Percentiles rank a stretch among this genome's conserved stretches.
phyloP scores from a whole-genome alignment of 1,140 invertebrate species.

The Choristoneura fumiferana region DNA sequence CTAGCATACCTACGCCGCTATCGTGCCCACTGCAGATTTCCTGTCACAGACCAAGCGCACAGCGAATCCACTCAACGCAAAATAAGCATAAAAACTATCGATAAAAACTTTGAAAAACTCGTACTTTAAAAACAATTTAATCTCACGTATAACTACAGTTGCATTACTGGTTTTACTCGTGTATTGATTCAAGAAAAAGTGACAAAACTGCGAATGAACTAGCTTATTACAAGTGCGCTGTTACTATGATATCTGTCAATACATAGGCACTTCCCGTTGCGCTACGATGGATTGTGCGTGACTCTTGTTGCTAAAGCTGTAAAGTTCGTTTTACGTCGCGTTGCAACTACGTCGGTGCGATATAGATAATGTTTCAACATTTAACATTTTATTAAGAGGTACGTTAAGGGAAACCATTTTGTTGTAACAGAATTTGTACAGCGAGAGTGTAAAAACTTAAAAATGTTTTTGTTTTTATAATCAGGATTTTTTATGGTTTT shows the following conservation, averaged over 20 bases:
- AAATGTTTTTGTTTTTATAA: too few relatives aligned
- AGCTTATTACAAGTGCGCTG: background rate
- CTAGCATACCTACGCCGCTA: background rate
- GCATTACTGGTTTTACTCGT: too few relatives aligned
- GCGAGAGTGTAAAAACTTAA: too few relatives aligned
- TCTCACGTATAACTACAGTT: too few relatives aligned
- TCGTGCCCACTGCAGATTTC: conserved; percentile 12
- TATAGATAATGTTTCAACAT: conserved; percentile 4
- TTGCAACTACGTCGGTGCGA: background rate
- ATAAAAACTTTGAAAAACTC: too few relatives aligned
- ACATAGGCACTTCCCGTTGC: background rate
- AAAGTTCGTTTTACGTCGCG: background rate
- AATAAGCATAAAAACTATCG: too few relatives aligned
- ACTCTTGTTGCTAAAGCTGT: background rate
- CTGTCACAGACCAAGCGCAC: background rate
- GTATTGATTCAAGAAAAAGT: too few relatives aligned
- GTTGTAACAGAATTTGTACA: too few relatives aligned
- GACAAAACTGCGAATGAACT: background rate
- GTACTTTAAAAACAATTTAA: too few relatives aligned
- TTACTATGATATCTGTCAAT: conserved; percentile 1
- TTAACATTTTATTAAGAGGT: conserved; percentile 1
- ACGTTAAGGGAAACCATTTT: background rate
- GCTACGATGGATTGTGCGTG: background rate
- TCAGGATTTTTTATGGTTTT: too few relatives aligned
- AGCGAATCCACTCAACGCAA: background rate